Base-by-base conservation (phyloP, 2,888 invertebrate species). In the Metallyticus violacea region DNA sequence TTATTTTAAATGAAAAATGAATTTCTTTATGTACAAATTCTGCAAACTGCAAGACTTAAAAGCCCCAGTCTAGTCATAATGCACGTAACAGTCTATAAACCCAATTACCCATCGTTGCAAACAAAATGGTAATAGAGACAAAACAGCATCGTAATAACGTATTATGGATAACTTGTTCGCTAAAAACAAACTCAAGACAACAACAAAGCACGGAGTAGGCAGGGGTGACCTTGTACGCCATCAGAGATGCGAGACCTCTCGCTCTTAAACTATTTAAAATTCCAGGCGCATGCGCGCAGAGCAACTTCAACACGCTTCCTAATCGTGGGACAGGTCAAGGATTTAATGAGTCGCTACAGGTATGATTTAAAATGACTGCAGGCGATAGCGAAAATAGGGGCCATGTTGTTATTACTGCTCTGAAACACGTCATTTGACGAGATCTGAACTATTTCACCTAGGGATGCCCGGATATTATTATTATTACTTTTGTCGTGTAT, bases 311-410 rank as follows among this genome's bases (percentile, higher is more conserved):
- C 40, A 62, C 9, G 40, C 40, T 62, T 62, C 40, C 40, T 62
- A 62, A 62, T 62, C 40, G 82, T 82, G 62, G 62, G 82, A 82
- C 82, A 82, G 82, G 82, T 82, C 82, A 82, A 82, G 82, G 82
- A 81, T 82, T 26, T 82, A 82, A 76, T 15, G 26, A 30, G 40
- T 7, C 40, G 29, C 22, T 30, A 40, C 40, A 81, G 40, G 40
- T 62, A 62, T 62, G 40, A 62, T 62, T 62, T 62, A 62, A 62
- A 62, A 62, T 62, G 40, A 62, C 40, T 62, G 40, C 40, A 4
- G 40, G 40, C 40, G 40, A 62, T 62, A 62, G 40, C 40, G 15
- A 62, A 62, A 62, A 62, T 62, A 62, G 40, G 15, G 15, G 15
- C 0, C 15, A 22, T 62, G 40, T 62, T 0, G 40, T 62, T 30